Conservation (phyloP, 37 sponge, comb jelly and placozoan species). For the Geodia barretti region DNA sequence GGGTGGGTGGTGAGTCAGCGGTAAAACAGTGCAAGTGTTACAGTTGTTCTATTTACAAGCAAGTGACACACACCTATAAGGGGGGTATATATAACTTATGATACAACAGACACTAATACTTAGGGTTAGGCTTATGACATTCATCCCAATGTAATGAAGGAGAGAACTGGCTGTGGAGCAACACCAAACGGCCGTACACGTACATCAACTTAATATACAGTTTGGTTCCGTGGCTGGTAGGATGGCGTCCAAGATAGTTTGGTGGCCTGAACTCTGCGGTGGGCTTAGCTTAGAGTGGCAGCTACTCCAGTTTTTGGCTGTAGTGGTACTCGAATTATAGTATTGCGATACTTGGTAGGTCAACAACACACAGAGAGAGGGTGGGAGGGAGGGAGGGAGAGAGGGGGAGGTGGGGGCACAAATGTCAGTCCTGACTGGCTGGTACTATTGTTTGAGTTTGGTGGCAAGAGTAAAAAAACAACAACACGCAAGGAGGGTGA, state of each 20-base stretch:
- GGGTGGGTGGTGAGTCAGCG: neutral
- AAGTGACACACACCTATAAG: neutral
- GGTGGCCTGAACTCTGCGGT: neutral
- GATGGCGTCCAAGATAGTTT: neutral
- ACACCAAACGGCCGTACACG: neutral
- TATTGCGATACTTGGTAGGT: neutral
- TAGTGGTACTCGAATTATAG: neutral
- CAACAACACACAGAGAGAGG: too few species aligned
- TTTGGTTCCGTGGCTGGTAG: neutral
- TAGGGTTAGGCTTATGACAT: neutral
- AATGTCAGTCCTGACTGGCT: neutral
- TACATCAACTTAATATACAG: neutral
- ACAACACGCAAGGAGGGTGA: too few species aligned
- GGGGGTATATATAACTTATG: too few species aligned
- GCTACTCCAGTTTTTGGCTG: neutral
- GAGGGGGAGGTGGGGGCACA: neutral
- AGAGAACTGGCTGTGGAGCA: slow-evolving; percentile 2
- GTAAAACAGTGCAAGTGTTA: neutral
- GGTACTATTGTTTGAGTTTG: neutral
- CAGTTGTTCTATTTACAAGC: neutral
- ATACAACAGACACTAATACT: neutral
- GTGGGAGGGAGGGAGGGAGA: neutral
- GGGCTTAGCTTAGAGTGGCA: neutral
- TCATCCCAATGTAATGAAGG: slow-evolving; percentile 17
- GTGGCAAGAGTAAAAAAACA: too few species aligned